A percentile compares a stretch with the other conserved stretches of the same genome.
Conservation (phyloP, 1,140 invertebrate genomes). For the Mizuhopecten yessoensis region DNA sequence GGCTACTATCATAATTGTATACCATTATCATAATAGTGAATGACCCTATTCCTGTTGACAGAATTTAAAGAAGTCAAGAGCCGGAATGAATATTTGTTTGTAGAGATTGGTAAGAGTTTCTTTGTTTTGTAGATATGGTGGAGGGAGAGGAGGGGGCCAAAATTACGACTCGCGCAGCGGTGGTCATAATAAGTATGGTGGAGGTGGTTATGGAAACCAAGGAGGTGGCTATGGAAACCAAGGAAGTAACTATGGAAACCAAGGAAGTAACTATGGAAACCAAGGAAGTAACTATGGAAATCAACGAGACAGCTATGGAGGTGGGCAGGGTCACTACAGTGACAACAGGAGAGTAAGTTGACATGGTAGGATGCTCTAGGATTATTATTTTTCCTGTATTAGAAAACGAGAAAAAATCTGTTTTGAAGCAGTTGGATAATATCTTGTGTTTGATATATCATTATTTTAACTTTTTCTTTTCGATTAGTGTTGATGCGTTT, state of each 20-base stretch:
- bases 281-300: constrained; percentile 41
- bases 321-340: not conserved
- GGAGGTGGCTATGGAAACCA: not conserved
- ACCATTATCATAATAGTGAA: too few relatives aligned
- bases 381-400: too few relatives aligned
- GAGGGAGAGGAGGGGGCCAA: not conserved
- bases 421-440: not conserved
- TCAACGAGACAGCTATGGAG: not conserved
- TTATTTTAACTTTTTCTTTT: not conserved
- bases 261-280: constrained; percentile 51
- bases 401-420: not conserved
- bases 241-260: not conserved
- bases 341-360: not conserved
- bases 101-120: too few relatives aligned
- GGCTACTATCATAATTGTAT: too few relatives aligned
- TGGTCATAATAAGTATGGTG: not conserved
- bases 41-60: too few relatives aligned
- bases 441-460: not conserved
- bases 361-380: not conserved
- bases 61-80: too few relatives aligned
- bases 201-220: not conserved
- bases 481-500: not conserved
- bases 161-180: not conserved
- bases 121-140: not conserved
- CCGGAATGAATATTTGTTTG: too few relatives aligned